Base-by-base conservation (phyloP, 2,888 invertebrate species). In the Nemapogon koenigi region DNA sequence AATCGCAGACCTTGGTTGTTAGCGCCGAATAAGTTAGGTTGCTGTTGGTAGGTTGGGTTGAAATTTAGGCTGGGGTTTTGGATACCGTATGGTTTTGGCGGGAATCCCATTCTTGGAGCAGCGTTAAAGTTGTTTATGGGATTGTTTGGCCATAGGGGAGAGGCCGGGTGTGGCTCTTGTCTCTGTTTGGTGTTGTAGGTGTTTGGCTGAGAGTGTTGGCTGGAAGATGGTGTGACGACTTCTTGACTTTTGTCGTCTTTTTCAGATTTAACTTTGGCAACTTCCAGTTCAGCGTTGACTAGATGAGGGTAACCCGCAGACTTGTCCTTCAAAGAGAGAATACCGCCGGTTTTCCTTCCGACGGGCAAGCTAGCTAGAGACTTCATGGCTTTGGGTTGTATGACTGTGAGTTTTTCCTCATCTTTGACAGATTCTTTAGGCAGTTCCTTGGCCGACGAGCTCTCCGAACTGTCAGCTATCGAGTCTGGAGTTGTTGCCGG, bases 281-380 rank as follows among this genome's bases (percentile, higher is more conserved):
- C 58, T 27, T 73, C 70, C 0, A 75, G 63, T 0, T 75, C 73
- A 0, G 60, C 61, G 50, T 78, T 72, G 16, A 75, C 76, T 1
- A 81, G 52, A 46, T 81, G 81, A 0, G 81, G 80, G 46, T 81
- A 81, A 0, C 80, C 81, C 2, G 71, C 71, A 0, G 80, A 80
- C 35, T 79, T 79, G 52, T 81, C 80, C 40, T 81, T 81, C 2
- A 81, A 57, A 0, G 79, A 73, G n/a, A 81, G 69, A 11, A 81
- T 81, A 11, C 80, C 80, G 6, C 79, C 80, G 0, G 79, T 79
- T 44, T 80, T 79, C 14, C 71, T 57, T 16, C 79, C 79, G 0
- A 75, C 41, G 0, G 78, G 76, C 1, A 79, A 45, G 45, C 67
- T 67, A 16, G 68, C 63, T n/a, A 79, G 56, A 0, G 73, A 75